Percentiles rank a stretch among this genome's conserved stretches.
These are phyloP conservation scores for Agonopterix arenella DNA, from an alignment of 2,888 invertebrate genomes.

Conservation along the genomic window DNA sequence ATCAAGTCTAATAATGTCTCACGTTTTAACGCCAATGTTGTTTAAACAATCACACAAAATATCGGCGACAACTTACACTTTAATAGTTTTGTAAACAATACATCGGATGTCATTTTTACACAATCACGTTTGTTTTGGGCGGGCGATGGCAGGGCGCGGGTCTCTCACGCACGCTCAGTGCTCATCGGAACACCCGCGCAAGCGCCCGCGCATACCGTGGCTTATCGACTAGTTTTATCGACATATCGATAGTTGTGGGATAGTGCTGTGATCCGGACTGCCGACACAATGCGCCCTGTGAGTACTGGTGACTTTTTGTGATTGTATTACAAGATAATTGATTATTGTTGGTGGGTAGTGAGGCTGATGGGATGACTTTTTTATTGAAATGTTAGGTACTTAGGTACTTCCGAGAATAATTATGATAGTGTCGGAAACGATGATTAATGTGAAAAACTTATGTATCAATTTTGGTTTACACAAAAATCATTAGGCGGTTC, in stretches of 20 bases:
- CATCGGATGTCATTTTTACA: constrained; percentile 32
- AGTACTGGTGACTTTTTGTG: constrained; percentile 43
- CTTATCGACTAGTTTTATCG: constrained; percentile 16
- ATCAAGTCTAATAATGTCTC: no score
- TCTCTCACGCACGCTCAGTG: constrained; percentile 26
- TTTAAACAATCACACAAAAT: not conserved
- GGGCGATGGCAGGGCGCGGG: constrained; percentile 16
- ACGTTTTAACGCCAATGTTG: no score
- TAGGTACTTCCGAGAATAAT: no score
- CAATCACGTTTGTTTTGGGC: constrained; percentile 38
- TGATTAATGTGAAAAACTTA: no score
- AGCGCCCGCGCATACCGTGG: constrained; percentile 40
- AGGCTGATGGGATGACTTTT: no score
- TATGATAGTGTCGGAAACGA: no score
- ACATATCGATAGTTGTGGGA: constrained; percentile 10
- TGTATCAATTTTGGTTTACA: no score
- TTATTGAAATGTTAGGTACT: no score
- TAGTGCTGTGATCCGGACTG: constrained; percentile 25
- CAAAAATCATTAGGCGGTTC: no score
- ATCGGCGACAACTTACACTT: not conserved
- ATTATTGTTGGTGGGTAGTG: no score
- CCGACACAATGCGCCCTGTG: constrained; percentile 59
- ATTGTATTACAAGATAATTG: not conserved
- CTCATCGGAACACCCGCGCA: constrained; percentile 28
- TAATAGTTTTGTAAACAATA: constrained; percentile 23